Percentiles rank a stretch among this genome's conserved stretches.
Conservation (phyloP, 1,140 invertebrate species). For the Bactericera cockerelli region DNA sequence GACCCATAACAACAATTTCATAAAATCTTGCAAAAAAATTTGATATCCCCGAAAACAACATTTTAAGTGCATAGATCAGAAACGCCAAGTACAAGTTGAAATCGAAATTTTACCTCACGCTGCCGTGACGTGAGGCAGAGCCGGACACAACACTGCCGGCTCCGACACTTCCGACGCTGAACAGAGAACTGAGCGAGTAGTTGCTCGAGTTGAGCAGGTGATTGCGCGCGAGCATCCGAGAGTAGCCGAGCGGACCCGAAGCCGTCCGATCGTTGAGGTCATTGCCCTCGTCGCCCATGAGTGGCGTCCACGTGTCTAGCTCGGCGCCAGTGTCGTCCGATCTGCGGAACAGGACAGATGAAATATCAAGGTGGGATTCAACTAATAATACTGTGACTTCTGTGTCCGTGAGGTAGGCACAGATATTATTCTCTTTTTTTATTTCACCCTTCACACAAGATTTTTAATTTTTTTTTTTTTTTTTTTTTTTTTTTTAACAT, state of each 20-base stretch:
- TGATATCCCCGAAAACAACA: too few relatives aligned
- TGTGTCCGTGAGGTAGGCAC: too few relatives aligned
- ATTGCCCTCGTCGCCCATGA: conserved; percentile 41
- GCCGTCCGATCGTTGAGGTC: conserved; percentile 27
- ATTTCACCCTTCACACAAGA: background rate
- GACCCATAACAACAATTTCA: too few relatives aligned
- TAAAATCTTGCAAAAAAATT: too few relatives aligned
- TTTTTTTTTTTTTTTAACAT: too few relatives aligned
- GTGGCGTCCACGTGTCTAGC: conserved; percentile 24
- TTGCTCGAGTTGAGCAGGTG: conserved; percentile 85
- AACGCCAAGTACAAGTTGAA: too few relatives aligned
- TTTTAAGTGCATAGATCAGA: too few relatives aligned
- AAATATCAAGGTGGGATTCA: background rate
- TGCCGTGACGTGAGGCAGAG: conserved; percentile 40
- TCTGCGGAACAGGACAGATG: background rate
- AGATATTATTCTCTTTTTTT: too few relatives aligned
- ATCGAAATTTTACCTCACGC: conserved; percentile 39
- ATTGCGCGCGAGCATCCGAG: conserved; percentile 45
- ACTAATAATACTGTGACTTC: background rate
- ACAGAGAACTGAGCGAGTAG: conserved; percentile 82
- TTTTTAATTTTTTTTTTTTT: background rate
- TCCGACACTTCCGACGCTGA: conserved; percentile 65
- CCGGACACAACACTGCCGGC: conserved; percentile 55
- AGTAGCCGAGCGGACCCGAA: conserved; percentile 13
- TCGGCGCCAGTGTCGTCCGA: background rate